phyloP scores from a whole-genome alignment of 1,140 invertebrate species.

The Monochamus saltuarius region DNA sequence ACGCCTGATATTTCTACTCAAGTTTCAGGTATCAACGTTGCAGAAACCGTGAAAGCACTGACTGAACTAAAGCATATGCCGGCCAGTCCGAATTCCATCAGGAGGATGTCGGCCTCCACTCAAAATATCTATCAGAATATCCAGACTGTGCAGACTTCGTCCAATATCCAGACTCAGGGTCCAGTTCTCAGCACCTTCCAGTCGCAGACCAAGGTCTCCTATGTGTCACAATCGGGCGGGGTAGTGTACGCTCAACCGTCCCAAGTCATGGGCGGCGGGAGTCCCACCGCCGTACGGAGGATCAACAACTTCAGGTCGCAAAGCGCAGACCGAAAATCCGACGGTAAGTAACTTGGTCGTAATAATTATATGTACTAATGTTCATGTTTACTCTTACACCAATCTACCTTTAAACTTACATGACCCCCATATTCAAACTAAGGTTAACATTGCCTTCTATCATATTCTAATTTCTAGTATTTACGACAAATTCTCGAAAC shows the following conservation, averaged over 20 bases:
- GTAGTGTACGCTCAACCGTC: constrained; percentile 58
- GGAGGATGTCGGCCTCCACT: constrained; percentile 56
- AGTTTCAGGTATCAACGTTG: constrained; percentile 64
- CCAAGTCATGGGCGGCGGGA: constrained; percentile 52
- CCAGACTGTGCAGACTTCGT: neutral
- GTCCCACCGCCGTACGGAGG: constrained; percentile 53
- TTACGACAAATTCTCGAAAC: too few species aligned
- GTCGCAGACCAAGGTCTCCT: constrained; percentile 52
- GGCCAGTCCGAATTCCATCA: constrained; percentile 75
- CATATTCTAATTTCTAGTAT: too few species aligned
- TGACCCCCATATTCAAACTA: too few species aligned
- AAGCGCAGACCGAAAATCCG: constrained; percentile 58
- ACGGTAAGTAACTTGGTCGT: constrained; percentile 47
- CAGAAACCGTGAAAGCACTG: constrained; percentile 81
- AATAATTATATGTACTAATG: too few species aligned
- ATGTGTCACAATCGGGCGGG: constrained; percentile 47
- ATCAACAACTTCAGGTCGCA: constrained; percentile 55
- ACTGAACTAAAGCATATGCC: constrained; percentile 84
- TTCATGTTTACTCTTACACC: too few species aligned
- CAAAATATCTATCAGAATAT: constrained; percentile 41
- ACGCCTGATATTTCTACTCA: neutral
- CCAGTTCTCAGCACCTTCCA: constrained; percentile 57
- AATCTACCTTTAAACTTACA: too few species aligned
- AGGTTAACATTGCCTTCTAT: too few species aligned
- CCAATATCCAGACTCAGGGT: constrained; percentile 23